Evolutionary conservation across 2,113 vertebrate species (phyloP), one percentile per base, ranked within the genome.

Genomic region (Fulica atra): DNA sequence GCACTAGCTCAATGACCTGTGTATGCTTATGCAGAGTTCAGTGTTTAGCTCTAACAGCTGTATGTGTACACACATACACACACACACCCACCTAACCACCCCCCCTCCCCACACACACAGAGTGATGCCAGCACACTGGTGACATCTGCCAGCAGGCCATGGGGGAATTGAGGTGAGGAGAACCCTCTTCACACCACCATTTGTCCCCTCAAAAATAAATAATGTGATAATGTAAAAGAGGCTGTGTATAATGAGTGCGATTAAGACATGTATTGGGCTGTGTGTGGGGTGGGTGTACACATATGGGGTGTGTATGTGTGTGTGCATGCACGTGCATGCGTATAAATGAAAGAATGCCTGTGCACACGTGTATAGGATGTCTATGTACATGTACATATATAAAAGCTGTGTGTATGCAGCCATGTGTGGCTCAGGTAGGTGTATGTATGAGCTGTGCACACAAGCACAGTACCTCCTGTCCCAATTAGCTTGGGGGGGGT

Each of bases 381-480:
- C 5, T 29, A 11, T 1, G 12, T 26, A 25, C 12, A 4, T 5
- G 46, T 10, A 7, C 2, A 25, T 16, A 4, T 4, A 38, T 13
- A 7, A 2, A n/a, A 57, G 21, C 2, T 28, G 4, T 5, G n/a
- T 1, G 7, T 26, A 54, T 10, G 36, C 2, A 23, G 19, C 11
- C 48, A 48, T 48, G 46, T 50, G 48, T 23, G 21, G 23, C 19
- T 50, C 19, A 50, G 48, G 23, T 50, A 50, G 44, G 44, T 18
- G 44, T 46, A 46, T 46, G 15, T 46, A 46, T 46, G 44, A 46
- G 44, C 44, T 46, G 44, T 46, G 44, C 44, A 46, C 44, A 46
- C 44, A 46, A 46, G 44, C 44, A 19, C 44, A 46, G 10, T 13
- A 60, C 5, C 53, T 16, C 53, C 72, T 13, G 44, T 12, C 29